phyloP scores from a whole-genome alignment of 2,888 invertebrate genomes.

The Aromia moschata region DNA sequence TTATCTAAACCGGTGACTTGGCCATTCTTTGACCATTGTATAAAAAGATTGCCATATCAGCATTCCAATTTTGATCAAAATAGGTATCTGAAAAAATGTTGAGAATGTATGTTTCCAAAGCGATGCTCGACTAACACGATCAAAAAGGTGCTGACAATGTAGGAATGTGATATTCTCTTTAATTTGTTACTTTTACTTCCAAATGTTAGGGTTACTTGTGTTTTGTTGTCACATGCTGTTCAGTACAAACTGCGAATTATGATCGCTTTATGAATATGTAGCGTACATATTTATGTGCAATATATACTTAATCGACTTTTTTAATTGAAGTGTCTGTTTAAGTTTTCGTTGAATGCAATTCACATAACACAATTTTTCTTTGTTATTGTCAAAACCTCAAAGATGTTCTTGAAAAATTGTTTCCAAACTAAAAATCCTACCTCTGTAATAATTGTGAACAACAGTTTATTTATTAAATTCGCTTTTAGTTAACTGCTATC shows the following conservation, averaged over 20 bases:
- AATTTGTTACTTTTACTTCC: conserved; percentile 59
- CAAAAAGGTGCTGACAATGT: conserved; percentile 60
- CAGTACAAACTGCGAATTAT: conserved; percentile 59
- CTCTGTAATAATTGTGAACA: conserved; percentile 32
- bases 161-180: conserved; percentile 62
- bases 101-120: conserved; percentile 27
- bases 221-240: conserved; percentile 59
- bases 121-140: conserved; percentile 46
- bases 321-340: conserved; percentile 42
- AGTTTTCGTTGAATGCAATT: conserved; percentile 39
- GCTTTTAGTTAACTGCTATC: conserved; percentile 33
- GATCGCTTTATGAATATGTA: conserved; percentile 58
- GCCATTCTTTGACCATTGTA: conserved; percentile 8
- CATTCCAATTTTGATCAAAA: conserved; percentile 16
- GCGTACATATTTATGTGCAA: conserved; percentile 61
- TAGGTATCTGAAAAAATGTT: conserved; percentile 5
- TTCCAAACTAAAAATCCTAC: conserved; percentile 30
- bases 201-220: conserved; percentile 57
- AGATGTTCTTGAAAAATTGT: neutral
- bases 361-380: conserved; percentile 25
- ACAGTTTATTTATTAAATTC: conserved; percentile 19
- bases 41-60: conserved; percentile 17
- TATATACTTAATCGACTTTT: conserved; percentile 56
- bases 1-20: conserved; percentile 12
- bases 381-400: conserved; percentile 7